Percentiles rank a stretch among this genome's conserved stretches.
Conservation (phyloP, 2,888 invertebrate species). For the Lissonota sp. region DNA sequence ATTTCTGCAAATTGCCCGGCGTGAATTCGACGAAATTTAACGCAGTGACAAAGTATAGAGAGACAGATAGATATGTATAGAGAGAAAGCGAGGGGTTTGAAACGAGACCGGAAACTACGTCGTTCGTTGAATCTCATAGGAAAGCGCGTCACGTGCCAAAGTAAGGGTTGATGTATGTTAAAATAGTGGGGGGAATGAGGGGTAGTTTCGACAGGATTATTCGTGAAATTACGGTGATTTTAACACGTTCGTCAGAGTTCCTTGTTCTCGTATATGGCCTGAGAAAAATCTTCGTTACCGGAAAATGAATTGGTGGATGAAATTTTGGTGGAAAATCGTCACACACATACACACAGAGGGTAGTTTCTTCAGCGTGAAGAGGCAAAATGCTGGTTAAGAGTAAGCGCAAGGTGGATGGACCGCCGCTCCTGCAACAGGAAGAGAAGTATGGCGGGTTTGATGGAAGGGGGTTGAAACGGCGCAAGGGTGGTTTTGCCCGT, state of each 20-base stretch:
- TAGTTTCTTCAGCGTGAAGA: conserved; percentile 8
- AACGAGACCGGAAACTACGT: not conserved
- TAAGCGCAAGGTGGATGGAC: conserved; percentile 41
- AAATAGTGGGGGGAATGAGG: conserved; percentile 4
- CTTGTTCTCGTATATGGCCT: not conserved
- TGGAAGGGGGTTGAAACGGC: conserved; percentile 25
- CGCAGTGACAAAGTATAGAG: too few relatives aligned
- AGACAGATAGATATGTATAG: too few relatives aligned
- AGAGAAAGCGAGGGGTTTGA: too few relatives aligned
- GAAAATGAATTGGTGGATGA: conserved; percentile 12
- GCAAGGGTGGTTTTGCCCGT: conserved; percentile 41
- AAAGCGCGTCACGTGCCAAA: conserved; percentile 5
- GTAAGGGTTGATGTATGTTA: not conserved
- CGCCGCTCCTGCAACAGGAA: conserved; percentile 32
- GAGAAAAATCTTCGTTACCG: not conserved
- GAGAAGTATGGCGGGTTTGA: conserved; percentile 27
- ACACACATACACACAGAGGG: not conserved
- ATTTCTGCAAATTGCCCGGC: too few relatives aligned
- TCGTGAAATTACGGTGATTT: conserved; percentile 28
- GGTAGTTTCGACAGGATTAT: conserved; percentile 18
- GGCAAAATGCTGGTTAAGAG: conserved; percentile 23
- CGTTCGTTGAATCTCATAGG: not conserved
- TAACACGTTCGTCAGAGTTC: not conserved
- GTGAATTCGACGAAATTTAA: too few relatives aligned
- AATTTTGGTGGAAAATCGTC: conserved; percentile 42